Evolutionary conservation across 1,140 invertebrate species (phyloP).

Genomic region (Leptoteleia sp.): DNA sequence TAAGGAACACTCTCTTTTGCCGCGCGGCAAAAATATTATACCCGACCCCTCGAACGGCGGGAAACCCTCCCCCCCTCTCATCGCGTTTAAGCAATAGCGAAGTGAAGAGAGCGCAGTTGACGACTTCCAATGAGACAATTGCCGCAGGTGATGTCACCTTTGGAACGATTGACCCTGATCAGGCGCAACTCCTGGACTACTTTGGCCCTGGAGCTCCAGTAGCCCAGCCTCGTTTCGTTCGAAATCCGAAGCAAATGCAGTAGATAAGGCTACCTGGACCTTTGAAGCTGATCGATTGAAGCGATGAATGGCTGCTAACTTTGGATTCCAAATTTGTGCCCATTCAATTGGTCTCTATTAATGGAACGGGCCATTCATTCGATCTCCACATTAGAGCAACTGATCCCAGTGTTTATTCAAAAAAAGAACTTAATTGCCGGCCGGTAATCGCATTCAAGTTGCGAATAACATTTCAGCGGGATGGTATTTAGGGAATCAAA

Average conservation of each 20-base stretch:
- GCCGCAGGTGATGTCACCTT: constrained; percentile 3
- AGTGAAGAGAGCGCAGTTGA: neutral
- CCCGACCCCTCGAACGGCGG: neutral
- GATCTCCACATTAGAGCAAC: no score
- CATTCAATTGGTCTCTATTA: no score
- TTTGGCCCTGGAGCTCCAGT: neutral
- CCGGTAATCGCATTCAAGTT: no score
- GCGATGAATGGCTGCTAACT: neutral
- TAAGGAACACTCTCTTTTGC: constrained; percentile 61
- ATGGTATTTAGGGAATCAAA: no score
- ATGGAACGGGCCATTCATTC: no score
- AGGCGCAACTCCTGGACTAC: neutral
- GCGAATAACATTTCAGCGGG: no score
- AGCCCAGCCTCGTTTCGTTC: neutral
- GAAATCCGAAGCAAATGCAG: constrained; percentile 7
- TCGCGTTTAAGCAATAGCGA: neutral
- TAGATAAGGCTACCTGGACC: constrained; percentile 1
- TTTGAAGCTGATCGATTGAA: constrained; percentile 9
- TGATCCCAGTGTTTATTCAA: no score
- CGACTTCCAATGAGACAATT: constrained; percentile 9
- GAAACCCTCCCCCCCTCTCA: no score
- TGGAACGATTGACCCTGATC: constrained; percentile 11
- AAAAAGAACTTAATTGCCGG: no score
- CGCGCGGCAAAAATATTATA: constrained; percentile 10
- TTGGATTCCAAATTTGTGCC: no score